Base-by-base conservation (phyloP, 92 coral and sea anemone species). In the Porites cylindrica region DNA sequence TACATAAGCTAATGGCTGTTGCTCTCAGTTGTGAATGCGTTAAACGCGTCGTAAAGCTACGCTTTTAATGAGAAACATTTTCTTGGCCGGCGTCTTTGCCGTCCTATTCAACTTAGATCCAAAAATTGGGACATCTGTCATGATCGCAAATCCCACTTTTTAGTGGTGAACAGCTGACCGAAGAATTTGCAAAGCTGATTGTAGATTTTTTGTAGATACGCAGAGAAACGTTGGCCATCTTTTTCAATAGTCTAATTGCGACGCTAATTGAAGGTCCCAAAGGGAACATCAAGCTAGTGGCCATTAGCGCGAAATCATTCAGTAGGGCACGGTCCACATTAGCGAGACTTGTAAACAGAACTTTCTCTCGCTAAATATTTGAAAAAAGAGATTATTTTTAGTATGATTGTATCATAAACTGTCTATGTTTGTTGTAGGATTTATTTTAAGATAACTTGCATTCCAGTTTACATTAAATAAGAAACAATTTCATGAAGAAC, bases 1-100 rank as follows among this genome's bases (percentile, higher is more conserved):
- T 92, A 93, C 98, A 94, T 94, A 92, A 74, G 88, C 92, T 92
- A 90, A 94, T 92, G 91, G 92, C 64, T 85, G 80, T 74, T 51
- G 62, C 72, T 72, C 72, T 61, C 50, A 72, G 61, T 72, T 60
- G 80, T 82, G 70, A 50, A 72, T 53, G 14, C 26, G 61, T 56
- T 73, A 80, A 23, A 62, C 70, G 59, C 64, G 7, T 59, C 81
- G 74, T 73, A 70, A 58, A 18, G 11, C 81, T 12, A 26, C 12
- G 82, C 26, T 60, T 43, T 17, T 77, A 26, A 77, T 20, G 47
- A 1, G 53, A 59, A 29, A 43, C 66, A 16, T 8, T 75, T 52
- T 16, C 54, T 19, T 75, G 7, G 51, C 32, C 18, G 24, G 51
- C 11, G n/a, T 26, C 54, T 19, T 75, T 17, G 19, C 32, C 32